Conservation (phyloP, 2,888 invertebrate genomes). For the Standfussiana lucernea region DNA sequence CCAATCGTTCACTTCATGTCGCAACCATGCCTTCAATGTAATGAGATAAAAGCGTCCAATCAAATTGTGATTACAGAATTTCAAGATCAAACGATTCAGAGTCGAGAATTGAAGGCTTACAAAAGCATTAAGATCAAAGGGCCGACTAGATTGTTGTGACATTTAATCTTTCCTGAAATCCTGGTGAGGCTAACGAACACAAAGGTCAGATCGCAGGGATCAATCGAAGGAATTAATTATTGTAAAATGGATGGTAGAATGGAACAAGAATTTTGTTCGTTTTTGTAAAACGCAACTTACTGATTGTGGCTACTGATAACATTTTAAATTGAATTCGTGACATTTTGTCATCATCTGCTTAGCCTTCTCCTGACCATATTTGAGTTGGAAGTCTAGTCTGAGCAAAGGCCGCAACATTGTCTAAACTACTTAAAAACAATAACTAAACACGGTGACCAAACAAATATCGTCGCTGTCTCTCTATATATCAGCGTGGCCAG, state of each 20-base stretch:
- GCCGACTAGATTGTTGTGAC: constrained; percentile 37
- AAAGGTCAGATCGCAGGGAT: constrained; percentile 25
- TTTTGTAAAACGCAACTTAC: background rate
- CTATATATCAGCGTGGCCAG: no score
- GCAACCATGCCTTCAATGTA: background rate
- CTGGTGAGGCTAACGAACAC: background rate
- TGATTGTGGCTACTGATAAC: no score
- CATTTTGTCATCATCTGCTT: no score
- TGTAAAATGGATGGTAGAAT: background rate
- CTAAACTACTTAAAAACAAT: no score
- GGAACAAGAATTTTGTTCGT: background rate
- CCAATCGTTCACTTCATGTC: background rate
- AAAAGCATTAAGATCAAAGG: constrained; percentile 41
- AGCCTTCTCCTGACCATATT: no score
- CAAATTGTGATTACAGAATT: constrained; percentile 36
- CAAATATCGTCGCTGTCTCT: no score
- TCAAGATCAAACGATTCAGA: constrained; percentile 14
- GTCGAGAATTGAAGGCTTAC: constrained; percentile 16
- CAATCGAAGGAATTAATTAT: constrained; percentile 32
- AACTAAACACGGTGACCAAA: no score
- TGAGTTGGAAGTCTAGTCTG: no score
- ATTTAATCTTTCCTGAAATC: constrained; percentile 45
- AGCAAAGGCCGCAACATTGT: no score
- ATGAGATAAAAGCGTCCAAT: constrained; percentile 20
- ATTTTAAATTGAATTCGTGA: no score